Conservation (phyloP, 2,888 invertebrate species). For the Pyrochroa serraticornis region DNA sequence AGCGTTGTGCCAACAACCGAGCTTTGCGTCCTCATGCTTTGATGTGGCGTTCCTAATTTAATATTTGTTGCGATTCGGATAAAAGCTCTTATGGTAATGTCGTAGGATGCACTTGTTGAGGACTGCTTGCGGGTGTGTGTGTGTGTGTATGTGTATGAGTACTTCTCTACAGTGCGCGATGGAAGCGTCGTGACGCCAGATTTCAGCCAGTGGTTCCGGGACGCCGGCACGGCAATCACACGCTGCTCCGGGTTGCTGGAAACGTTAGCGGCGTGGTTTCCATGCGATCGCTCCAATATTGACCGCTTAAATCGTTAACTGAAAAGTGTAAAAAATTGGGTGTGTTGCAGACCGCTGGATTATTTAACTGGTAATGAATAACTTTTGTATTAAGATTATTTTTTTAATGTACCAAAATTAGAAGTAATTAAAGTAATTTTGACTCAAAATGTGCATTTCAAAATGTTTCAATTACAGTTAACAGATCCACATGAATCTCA, state of each 20-base stretch:
- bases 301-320: not conserved
- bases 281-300: conserved; percentile 6
- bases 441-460: too few species aligned
- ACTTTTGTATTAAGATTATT: too few species aligned
- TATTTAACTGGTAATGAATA: too few species aligned
- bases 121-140: conserved; percentile 23
- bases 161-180: conserved; percentile 41
- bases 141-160: conserved; percentile 19
- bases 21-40: too few species aligned
- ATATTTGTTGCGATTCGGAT: too few species aligned
- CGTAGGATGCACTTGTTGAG: conserved; percentile 30
- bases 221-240: conserved; percentile 41
- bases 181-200: conserved; percentile 45
- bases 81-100: conserved; percentile 1
- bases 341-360: too few species aligned
- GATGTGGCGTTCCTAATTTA: too few species aligned
- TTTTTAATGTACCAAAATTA: too few species aligned
- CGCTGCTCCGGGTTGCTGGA: conserved; percentile 32
- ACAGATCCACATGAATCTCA: too few species aligned
- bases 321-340: not conserved
- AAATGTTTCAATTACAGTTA: too few species aligned
- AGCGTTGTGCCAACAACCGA: too few species aligned
- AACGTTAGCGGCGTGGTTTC: conserved; percentile 28
- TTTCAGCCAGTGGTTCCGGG: conserved; percentile 49
- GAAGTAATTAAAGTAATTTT: too few species aligned